A percentile compares a stretch with the other conserved stretches of the same genome.
Conservation (phyloP, 2,888 invertebrate species). For the Andrena fulva region DNA sequence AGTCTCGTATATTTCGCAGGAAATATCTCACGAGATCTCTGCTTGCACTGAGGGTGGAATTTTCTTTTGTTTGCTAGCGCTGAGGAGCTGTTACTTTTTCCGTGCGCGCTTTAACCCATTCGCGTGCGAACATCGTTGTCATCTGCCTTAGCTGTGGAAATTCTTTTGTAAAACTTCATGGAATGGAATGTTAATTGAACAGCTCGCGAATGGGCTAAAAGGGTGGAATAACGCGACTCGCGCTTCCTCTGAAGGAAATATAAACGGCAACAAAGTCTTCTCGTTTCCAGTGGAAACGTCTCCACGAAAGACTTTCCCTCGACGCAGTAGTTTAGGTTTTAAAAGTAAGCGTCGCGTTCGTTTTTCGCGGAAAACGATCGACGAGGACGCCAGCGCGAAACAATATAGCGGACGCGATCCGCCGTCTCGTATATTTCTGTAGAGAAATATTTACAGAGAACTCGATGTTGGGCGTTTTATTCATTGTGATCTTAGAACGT, state of each 20-base stretch:
- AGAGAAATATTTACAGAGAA: constrained; percentile 33
- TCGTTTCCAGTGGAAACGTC: constrained; percentile 16
- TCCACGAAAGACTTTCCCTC: background rate
- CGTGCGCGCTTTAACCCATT: background rate
- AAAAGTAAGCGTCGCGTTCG: background rate
- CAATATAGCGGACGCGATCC: background rate
- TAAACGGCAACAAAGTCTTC: background rate
- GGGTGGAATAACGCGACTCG: background rate
- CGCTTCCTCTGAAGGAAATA: background rate
- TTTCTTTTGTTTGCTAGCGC: background rate
- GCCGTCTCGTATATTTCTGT: constrained; percentile 31
- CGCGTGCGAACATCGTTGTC: background rate
- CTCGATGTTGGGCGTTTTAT: background rate
- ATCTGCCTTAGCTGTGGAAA: no score
- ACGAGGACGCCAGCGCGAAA: background rate
- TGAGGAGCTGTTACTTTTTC: background rate
- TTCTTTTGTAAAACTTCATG: background rate
- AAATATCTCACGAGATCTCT: constrained; percentile 63
- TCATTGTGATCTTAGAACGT: constrained; percentile 21
- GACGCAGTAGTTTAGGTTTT: background rate
- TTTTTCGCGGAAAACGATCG: background rate
- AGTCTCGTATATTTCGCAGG: constrained; percentile 64
- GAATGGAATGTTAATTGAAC: background rate
- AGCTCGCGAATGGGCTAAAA: background rate
- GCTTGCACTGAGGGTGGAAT: background rate